Evolutionary conservation across 2,888 invertebrate species (phyloP).

Genomic region (Hofmannophila pseudospretella): DNA sequence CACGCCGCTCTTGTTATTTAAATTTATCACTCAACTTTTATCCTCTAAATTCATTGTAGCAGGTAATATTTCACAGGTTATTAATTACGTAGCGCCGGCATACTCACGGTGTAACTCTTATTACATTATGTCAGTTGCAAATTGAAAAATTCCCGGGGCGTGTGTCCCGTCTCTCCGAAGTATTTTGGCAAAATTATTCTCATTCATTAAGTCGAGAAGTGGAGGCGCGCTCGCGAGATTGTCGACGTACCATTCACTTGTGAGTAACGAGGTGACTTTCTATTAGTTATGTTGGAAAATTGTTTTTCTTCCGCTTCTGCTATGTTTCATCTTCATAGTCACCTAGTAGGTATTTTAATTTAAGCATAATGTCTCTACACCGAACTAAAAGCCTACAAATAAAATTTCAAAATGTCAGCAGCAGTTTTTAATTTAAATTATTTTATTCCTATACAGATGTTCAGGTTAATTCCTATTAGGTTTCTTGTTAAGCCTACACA

Average conservation of each 20-base stretch:
- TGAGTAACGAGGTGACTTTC: constrained; percentile 75
- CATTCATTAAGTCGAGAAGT: constrained; percentile 75
- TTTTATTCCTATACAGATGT: too few species aligned
- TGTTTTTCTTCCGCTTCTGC: constrained; percentile 61
- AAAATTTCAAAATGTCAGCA: constrained; percentile 1
- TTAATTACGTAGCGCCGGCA: constrained; percentile 73
- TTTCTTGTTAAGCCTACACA: too few species aligned
- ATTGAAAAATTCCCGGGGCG: constrained; percentile 77
- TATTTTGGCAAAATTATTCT: constrained; percentile 77
- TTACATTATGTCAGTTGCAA: constrained; percentile 77
- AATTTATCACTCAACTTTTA: constrained; percentile 78
- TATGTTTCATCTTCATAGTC: constrained; percentile 1
- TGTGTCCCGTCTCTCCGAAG: constrained; percentile 74
- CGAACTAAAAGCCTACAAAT: neutral
- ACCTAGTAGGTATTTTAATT: neutral
- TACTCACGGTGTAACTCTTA: constrained; percentile 75
- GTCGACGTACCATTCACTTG: constrained; percentile 72
- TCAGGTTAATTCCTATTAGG: too few species aligned
- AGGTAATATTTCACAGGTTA: constrained; percentile 77
- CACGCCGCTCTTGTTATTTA: constrained; percentile 65
- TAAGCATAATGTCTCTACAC: neutral
- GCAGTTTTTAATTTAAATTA: too few species aligned
- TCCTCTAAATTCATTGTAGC: constrained; percentile 75
- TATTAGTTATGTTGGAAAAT: constrained; percentile 72
- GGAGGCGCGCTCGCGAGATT: constrained; percentile 67